Base-by-base conservation (phyloP, 2,888 invertebrate genomes). In the Ectropis crepuscularia region DNA sequence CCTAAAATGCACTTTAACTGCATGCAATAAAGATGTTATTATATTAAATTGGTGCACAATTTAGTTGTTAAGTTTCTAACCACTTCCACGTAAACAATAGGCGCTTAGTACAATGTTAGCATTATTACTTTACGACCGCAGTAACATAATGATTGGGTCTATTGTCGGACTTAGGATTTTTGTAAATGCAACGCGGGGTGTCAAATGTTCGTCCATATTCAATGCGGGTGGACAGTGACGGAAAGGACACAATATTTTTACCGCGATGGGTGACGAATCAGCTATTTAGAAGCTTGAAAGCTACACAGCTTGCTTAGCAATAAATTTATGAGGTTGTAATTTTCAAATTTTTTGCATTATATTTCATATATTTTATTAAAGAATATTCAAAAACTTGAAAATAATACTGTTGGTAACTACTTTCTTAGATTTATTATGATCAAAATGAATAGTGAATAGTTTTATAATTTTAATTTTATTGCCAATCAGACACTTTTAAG, bases 71-170 rank as follows among this genome's bases (percentile, higher is more conserved):
- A 68, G 51, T 57, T 51, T 51, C 39, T 83, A 81, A 87, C 87
- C 87, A 89, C 85, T 87, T 83, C 83, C 77, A 83, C 76, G 87
- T 89, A 91, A 90, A 91, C 90, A 92, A 92, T 89, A 78, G 88
- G 65, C 77, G 77, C 78, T 86, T 81, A 80, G 81, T 82, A 88
- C 85, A 86, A 85, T 82, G 86, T 85, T 77, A 81, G 83, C 80
- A 85, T 89, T 88, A 88, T 86, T 87, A 86, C 83, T 87, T 84
- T 87, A 74, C 80, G 80, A 81, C 82, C 83, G 76, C 80, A 80
- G 83, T 83, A 86, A 89, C 84, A 87, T 86, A 88, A 89, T 90
- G 86, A 89, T 89, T 85, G 84, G 68, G 74, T 73, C 79, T 75
- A 87, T 89, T 90, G 90, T 90, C 74, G 72, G 65, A 65, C 60